phyloP scores from a whole-genome alignment of 1,140 invertebrate species.

The Mylabris phalerata region DNA sequence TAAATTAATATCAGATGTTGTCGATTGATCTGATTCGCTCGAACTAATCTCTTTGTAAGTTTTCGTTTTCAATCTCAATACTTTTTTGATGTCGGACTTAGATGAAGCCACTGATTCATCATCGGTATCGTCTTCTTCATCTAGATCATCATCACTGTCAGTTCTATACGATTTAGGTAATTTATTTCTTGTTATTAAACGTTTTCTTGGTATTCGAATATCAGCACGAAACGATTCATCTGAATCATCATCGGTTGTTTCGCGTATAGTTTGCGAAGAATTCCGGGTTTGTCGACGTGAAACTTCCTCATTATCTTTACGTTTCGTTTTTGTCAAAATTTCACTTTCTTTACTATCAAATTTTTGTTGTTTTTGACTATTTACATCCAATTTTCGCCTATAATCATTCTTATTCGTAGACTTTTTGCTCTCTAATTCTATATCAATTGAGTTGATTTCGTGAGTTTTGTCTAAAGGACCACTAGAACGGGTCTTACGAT shows the following conservation, averaged over 20 bases:
- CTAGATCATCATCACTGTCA: constrained; percentile 1
- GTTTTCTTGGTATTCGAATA: constrained; percentile 25
- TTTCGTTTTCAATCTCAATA: background rate
- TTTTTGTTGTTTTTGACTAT: constrained; percentile 7
- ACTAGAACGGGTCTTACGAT: constrained; percentile 3
- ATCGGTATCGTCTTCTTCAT: background rate
- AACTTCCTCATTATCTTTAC: constrained; percentile 4
- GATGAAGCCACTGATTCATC: background rate
- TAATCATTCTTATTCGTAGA: background rate
- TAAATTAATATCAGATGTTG: constrained; percentile 28
- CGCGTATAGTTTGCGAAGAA: constrained; percentile 13
- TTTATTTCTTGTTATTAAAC: constrained; percentile 28
- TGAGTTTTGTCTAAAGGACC: constrained; percentile 1
- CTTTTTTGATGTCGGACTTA: background rate
- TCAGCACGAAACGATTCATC: constrained; percentile 30
- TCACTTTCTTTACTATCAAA: constrained; percentile 1
- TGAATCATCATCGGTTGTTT: constrained; percentile 24
- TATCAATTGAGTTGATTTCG: background rate
- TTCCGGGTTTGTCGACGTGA: constrained; percentile 22
- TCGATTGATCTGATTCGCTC: constrained; percentile 29
- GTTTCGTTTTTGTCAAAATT: background rate
- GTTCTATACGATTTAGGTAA: background rate
- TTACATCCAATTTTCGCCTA: background rate
- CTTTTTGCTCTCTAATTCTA: background rate
- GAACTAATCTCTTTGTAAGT: constrained; percentile 8